Conservation (phyloP, 2,113 vertebrate species). For the Aptenodytes patagonicus region DNA sequence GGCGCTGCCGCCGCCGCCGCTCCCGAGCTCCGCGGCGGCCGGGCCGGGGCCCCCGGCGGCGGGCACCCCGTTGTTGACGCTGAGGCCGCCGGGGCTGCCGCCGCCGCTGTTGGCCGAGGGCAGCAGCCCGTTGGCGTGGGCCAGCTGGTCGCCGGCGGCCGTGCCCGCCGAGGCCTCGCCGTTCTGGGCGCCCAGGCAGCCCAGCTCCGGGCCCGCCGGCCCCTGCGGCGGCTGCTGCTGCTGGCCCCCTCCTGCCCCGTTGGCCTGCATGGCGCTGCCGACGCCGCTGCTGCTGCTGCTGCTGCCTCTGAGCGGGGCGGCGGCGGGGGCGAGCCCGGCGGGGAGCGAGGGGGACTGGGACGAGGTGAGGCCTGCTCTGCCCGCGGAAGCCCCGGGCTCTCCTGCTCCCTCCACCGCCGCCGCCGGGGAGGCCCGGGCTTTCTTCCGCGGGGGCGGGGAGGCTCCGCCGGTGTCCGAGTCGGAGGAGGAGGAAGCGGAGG, state of each 20-base stretch:
- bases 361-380: constrained; percentile 84
- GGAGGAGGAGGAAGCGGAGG: constrained; percentile 99
- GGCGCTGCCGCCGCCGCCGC: no score
- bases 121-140: no score
- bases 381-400: constrained; percentile 85
- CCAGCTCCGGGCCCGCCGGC: no score
- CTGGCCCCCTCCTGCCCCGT: constrained; percentile 83
- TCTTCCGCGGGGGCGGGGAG: constrained; percentile 99
- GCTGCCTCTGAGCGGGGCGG: constrained; percentile 71
- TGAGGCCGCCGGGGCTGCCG: no score
- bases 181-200: no score
- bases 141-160: no score
- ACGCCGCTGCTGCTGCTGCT: constrained; percentile 60
- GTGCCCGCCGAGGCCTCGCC: no score
- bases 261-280: constrained; percentile 86
- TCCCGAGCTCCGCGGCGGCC: no score
- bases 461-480: constrained; percentile 85
- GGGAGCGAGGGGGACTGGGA: constrained; percentile 66
- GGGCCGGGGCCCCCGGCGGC: no score
- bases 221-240: constrained; percentile 61
- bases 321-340: constrained; percentile 56
- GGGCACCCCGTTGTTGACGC: constrained; percentile 80
- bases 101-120: no score
- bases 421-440: constrained; percentile 87
- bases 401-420: constrained; percentile 81